Evolutionary conservation across 1,140 invertebrate genomes (phyloP).

Genomic region (Sycophaga agraensis): DNA sequence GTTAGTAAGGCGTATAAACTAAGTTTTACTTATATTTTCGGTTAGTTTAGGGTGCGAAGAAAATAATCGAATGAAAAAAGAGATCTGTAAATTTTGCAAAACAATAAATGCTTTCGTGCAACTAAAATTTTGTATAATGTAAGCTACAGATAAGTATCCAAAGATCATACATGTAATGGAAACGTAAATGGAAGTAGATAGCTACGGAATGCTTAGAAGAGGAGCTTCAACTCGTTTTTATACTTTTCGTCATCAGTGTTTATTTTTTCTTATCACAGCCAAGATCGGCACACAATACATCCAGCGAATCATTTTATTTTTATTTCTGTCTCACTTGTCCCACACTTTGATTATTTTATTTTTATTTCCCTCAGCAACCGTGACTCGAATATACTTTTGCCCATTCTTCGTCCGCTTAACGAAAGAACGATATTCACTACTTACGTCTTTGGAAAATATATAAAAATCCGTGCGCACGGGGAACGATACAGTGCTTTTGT

Average conservation of each 20-base stretch:
- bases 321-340: not conserved
- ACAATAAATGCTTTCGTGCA: too few relatives aligned
- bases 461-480: not conserved
- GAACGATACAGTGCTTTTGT: slow-evolving; percentile 14
- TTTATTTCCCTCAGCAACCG: too few relatives aligned
- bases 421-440: slow-evolving; percentile 8
- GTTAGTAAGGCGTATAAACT: too few relatives aligned
- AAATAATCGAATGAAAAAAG: too few relatives aligned
- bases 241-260: too few relatives aligned
- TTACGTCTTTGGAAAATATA: slow-evolving; percentile 12
- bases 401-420: not conserved
- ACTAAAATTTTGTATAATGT: too few relatives aligned
- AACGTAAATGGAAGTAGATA: too few relatives aligned
- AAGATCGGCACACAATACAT: slow-evolving; percentile 8
- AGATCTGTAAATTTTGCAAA: too few relatives aligned
- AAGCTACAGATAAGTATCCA: too few relatives aligned
- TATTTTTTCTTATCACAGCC: slow-evolving; percentile 21
- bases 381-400: not conserved
- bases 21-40: too few relatives aligned
- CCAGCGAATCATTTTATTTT: not conserved
- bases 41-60: too few relatives aligned
- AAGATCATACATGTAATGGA: too few relatives aligned
- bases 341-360: not conserved
- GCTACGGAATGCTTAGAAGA: not conserved
- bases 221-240: slow-evolving; percentile 9